phyloP scores from a whole-genome alignment of 2,888 invertebrate species.

The Bombylius major region DNA sequence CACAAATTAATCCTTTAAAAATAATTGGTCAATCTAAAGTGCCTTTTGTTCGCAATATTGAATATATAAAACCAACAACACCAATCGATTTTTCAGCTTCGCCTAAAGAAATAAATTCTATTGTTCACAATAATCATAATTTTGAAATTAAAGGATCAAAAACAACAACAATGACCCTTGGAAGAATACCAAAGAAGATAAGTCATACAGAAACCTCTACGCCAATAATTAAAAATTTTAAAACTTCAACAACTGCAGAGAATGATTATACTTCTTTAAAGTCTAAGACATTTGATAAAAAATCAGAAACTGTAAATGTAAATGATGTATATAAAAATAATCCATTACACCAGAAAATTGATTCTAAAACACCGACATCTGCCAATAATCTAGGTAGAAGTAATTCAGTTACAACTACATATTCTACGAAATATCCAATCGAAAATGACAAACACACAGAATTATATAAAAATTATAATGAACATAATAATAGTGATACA shows the following conservation, averaged over 20 bases:
- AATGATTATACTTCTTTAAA: background rate
- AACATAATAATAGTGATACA: background rate
- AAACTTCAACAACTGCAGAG: background rate
- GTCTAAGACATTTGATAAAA: background rate
- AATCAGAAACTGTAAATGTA: background rate
- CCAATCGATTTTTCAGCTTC: background rate
- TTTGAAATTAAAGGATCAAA: background rate
- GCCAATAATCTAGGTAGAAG: background rate
- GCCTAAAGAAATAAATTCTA: constrained; percentile 7
- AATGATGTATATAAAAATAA: background rate
- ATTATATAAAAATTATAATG: background rate
- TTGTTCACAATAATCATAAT: background rate
- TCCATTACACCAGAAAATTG: background rate
- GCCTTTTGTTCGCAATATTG: constrained; percentile 19
- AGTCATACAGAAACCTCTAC: constrained; percentile 1
- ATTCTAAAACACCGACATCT: background rate
- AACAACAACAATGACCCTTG: constrained; percentile 12
- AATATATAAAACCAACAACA: constrained; percentile 14
- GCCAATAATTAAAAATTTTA: constrained; percentile 34
- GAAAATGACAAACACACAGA: background rate
- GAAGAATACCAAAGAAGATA: constrained; percentile 16
- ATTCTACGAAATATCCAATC: background rate
- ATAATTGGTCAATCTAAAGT: background rate
- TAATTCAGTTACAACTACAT: constrained; percentile 1
- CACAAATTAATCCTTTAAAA: background rate